Conservation (phyloP, 2,888 invertebrate species). For the Halictus ligatus region DNA sequence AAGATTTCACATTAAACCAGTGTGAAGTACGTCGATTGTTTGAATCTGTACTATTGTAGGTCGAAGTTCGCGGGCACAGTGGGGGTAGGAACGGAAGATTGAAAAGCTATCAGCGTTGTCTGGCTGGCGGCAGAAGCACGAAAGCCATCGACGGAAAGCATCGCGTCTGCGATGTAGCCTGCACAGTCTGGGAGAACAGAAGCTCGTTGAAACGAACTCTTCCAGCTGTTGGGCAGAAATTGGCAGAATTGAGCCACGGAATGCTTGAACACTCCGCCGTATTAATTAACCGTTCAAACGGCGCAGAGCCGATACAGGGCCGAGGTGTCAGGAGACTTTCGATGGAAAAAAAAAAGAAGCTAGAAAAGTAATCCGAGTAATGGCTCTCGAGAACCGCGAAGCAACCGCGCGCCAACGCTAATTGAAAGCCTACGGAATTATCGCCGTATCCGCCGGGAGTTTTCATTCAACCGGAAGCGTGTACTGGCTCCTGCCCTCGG, state of each 20-base stretch:
- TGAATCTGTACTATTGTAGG: no score
- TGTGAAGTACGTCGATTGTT: neutral
- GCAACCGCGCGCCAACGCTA: constrained; percentile 59
- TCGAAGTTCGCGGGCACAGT: neutral
- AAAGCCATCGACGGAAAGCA: neutral
- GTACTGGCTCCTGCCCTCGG: constrained; percentile 47
- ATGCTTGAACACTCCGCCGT: constrained; percentile 3
- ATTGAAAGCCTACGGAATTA: constrained; percentile 72
- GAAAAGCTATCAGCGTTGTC: neutral
- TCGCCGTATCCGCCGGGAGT: constrained; percentile 63
- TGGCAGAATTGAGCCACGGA: neutral
- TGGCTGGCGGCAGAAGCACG: neutral
- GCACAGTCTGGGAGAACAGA: neutral
- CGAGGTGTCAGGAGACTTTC: constrained; percentile 48
- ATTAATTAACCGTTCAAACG: constrained; percentile 53
- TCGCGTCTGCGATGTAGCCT: neutral
- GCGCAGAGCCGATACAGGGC: constrained; percentile 10
- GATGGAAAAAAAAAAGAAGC: constrained; percentile 53
- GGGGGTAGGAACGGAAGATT: neutral
- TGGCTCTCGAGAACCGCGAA: constrained; percentile 66
- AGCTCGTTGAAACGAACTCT: neutral
- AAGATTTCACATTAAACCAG: neutral
- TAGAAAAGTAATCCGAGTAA: constrained; percentile 75
- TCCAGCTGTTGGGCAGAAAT: neutral
- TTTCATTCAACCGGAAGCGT: constrained; percentile 36